These are phyloP conservation scores for Sebastes trivittatus DNA, from an alignment of 2,797 vertebrate species.

Conservation along the genomic window DNA sequence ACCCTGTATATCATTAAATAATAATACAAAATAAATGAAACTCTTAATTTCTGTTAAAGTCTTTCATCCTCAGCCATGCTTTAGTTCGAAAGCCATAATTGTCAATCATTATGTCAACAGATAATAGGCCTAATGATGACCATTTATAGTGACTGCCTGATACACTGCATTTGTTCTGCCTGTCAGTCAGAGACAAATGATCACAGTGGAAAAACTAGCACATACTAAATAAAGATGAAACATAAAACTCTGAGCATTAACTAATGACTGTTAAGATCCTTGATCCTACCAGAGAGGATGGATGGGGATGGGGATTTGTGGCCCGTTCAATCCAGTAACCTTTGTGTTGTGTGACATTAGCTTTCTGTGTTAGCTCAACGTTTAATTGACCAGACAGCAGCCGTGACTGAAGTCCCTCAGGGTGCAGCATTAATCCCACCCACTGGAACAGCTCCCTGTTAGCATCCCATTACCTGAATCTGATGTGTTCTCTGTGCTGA, in stretches of 20 bases:
- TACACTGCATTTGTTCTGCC: conserved; percentile 22
- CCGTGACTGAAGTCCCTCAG: conserved; percentile 26
- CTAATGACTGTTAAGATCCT: neutral
- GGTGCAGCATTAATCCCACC: conserved; percentile 28
- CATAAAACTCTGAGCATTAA: neutral
- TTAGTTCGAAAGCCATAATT: neutral
- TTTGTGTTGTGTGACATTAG: conserved; percentile 28
- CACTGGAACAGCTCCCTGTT: conserved; percentile 30
- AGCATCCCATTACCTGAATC: conserved; percentile 30
- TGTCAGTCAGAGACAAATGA: conserved; percentile 8
- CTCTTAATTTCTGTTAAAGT: neutral
- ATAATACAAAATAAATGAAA: neutral
- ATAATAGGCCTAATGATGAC: neutral
- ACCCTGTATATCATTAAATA: neutral
- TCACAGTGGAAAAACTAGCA: neutral
- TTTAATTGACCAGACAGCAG: conserved; percentile 42
- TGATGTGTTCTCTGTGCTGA: neutral
- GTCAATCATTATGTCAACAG: conserved; percentile 10
- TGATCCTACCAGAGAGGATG: neutral
- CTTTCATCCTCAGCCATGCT: neutral
- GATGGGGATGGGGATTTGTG: neutral
- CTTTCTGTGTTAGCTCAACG: conserved; percentile 10
- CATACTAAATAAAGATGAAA: neutral
- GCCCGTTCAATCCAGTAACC: conserved; percentile 19
- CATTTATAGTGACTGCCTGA: conserved; percentile 6